Evolutionary conservation across 1,140 invertebrate genomes (phyloP), one percentile per base, ranked within the genome.

Genomic region (Drosophila saltans): DNA sequence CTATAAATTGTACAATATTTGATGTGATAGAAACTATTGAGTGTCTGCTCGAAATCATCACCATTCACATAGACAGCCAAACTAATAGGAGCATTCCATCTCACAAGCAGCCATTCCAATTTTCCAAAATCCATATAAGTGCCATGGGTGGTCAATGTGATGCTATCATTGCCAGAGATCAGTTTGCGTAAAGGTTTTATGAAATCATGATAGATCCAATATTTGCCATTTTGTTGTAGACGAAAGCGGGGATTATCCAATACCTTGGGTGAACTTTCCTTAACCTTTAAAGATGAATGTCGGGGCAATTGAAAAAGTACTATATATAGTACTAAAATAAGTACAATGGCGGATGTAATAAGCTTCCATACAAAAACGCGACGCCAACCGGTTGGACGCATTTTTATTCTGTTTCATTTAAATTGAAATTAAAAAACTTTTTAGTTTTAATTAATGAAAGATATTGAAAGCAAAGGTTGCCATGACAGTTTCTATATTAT

Each of bases 11-110:
- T 55, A 7, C 75, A 78, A 10, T 78, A 71, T 7, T 66, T 70
- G 3, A 80, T 45, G n/a, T 78, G 21, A 9, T 74, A 16, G 0
- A 80, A 28, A 5, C 11, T 55, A 0, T 33, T 10, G 9, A 68
- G n/a, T 0, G 70, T 57, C 26, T 21, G 1, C 2, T 71, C 48
- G 33, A 71, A 71, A 8, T 78, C 60, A 1, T 68, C 11, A 5
- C 0, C 4, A 7, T 28, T 21, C 56, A 78, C 75, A 63, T 52
- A 78, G 6, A 80, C 8, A 3, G 78, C 65, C 60, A 80, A 10
- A 40, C 67, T 74, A 9, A 80, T 75, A 5, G 78, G 78, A 10
- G 60, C 78, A 28, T 36, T 65, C 78, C 78, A 80, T 41, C 78
- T 71, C 0, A 48, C 56, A 1, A 63, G 30, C 41, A 80, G 21